A percentile compares a stretch with the other conserved stretches of the same genome.
phyloP scores from a whole-genome alignment of 2,113 vertebrate species.

The Clarias macrocephalus region DNA sequence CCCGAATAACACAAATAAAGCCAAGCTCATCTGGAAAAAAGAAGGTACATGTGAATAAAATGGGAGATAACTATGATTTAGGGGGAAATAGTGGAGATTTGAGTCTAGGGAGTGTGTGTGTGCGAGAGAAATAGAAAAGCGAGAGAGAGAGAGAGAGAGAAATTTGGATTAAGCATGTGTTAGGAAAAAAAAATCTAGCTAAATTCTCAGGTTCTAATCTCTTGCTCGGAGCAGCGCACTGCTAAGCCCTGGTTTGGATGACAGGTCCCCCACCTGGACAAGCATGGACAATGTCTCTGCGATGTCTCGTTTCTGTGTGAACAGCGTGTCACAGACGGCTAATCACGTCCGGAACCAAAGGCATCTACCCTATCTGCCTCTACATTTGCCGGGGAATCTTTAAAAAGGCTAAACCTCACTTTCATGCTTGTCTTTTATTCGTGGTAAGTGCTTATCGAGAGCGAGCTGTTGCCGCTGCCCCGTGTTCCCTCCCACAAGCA shows the following conservation, averaged over 20 bases:
- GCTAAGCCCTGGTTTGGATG: slow-evolving; percentile 78
- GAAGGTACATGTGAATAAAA: slow-evolving; percentile 63
- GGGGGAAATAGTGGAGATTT: slow-evolving; percentile 49
- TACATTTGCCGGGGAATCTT: slow-evolving; percentile 76
- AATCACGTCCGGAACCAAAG: slow-evolving; percentile 80
- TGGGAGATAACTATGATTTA: slow-evolving; percentile 63
- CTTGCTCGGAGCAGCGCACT: slow-evolving; percentile 70
- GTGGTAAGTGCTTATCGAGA: slow-evolving; percentile 80
- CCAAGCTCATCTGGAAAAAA: slow-evolving; percentile 50
- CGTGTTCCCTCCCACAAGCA: slow-evolving; percentile 80
- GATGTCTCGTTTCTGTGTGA: slow-evolving; percentile 77
- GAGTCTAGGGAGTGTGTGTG: slow-evolving; percentile 34
- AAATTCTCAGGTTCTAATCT: slow-evolving; percentile 76
- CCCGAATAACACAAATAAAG: slow-evolving; percentile 59
- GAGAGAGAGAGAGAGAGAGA: slow-evolving; percentile 31
- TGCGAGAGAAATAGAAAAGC: slow-evolving; percentile 48
- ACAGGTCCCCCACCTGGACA: slow-evolving; percentile 85
- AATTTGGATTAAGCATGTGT: slow-evolving; percentile 72
- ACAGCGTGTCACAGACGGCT: slow-evolving; percentile 73
- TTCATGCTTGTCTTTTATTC: slow-evolving; percentile 86
- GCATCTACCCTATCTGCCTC: slow-evolving; percentile 80
- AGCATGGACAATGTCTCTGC: slow-evolving; percentile 81
- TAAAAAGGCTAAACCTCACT: slow-evolving; percentile 81
- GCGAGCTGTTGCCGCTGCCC: slow-evolving; percentile 77
- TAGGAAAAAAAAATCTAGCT: slow-evolving; percentile 59